Conservation (phyloP, 2,797 vertebrate genomes). For the Trichosurus vulpecula region DNA sequence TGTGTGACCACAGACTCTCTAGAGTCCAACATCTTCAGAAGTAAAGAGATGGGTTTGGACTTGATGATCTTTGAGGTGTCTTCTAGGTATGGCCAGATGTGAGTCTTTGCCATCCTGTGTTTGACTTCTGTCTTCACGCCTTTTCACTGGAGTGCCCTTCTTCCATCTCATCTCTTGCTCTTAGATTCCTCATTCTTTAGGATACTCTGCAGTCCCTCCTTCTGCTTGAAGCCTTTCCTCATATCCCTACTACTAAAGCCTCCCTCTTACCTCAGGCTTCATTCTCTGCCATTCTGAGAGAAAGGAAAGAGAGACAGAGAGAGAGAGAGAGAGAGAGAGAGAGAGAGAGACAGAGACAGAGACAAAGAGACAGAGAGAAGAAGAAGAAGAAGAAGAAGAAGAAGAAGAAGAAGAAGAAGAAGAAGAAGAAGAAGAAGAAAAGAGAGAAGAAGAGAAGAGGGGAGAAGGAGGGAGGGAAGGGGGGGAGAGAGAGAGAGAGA, state of each 20-base stretch:
- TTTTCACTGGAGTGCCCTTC: neutral
- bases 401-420: accelerated
- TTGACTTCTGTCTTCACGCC: neutral
- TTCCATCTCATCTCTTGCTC: neutral
- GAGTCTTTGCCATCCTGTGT: neutral
- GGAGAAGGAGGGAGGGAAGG: accelerated
- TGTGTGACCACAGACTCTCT: neutral
- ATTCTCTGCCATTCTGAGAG: neutral
- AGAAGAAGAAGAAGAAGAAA: accelerated
- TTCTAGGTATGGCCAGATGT: neutral
- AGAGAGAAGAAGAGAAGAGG: accelerated
- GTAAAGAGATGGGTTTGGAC: neutral
- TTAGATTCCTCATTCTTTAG: neutral
- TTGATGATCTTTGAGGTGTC: neutral
- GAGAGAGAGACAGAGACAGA: neutral
- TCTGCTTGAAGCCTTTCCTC: neutral
- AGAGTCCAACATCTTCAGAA: neutral
- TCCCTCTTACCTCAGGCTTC: neutral
- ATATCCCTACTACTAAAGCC: too few species aligned
- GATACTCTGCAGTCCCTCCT: neutral
- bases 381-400: neutral
- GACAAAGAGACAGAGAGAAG: neutral
- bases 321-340: too few species aligned
- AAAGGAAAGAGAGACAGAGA: too few species aligned
- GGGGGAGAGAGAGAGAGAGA: too few species aligned